Evolutionary conservation across 1,140 invertebrate species (phyloP).

Genomic region (Bombus difficillimus): DNA sequence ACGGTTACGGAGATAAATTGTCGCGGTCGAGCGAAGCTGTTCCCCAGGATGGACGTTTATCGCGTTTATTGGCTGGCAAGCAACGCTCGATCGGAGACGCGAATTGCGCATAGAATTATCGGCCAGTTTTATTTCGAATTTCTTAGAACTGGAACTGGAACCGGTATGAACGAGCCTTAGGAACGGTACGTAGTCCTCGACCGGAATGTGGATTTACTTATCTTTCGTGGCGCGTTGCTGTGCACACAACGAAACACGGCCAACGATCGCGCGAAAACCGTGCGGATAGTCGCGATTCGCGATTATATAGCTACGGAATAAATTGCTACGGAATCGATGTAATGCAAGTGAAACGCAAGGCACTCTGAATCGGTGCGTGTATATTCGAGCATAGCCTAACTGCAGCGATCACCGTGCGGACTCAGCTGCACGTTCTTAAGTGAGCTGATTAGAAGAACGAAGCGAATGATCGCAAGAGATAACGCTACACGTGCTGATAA

Average conservation of each 20-base stretch:
- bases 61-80: conserved; percentile 9
- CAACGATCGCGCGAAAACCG: not conserved
- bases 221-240: conserved; percentile 8
- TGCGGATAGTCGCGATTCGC: conserved; percentile 12
- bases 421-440: conserved; percentile 16
- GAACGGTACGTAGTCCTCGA: conserved; percentile 13
- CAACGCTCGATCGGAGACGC: conserved; percentile 14
- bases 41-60: not conserved
- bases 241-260: not conserved
- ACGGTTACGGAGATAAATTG: conserved; percentile 23
- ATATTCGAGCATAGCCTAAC: not conserved
- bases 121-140: conserved; percentile 39
- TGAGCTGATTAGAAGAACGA: conserved; percentile 18
- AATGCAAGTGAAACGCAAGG: not conserved
- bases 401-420: not conserved
- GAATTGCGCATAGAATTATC: not conserved
- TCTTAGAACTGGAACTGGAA: conserved; percentile 24
- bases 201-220: conserved; percentile 48
- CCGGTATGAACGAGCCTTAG: conserved; percentile 22
- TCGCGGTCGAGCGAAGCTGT: not conserved
- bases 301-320: conserved; percentile 25
- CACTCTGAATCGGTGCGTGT: not conserved
- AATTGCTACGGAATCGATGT: conserved; percentile 20
- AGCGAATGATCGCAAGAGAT: conserved; percentile 8
- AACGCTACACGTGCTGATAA: not conserved